Percentiles rank a stretch among this genome's conserved stretches.
Conservation (phyloP, 2,888 invertebrate genomes). For the Galeopsomyia nigrocyanea region DNA sequence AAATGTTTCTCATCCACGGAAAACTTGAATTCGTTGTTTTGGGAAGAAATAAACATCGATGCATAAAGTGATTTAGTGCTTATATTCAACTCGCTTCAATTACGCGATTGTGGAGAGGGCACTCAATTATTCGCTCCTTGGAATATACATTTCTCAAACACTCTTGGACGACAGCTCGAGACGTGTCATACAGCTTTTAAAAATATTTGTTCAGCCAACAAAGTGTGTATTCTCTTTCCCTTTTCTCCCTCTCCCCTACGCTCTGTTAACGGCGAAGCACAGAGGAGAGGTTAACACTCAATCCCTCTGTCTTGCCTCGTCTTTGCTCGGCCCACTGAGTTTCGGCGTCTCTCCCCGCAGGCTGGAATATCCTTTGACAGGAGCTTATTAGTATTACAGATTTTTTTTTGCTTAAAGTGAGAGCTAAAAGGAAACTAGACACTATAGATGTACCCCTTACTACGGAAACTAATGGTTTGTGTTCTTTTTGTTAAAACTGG, state of each 20-base stretch:
- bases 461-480: too few relatives aligned
- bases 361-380: constrained; percentile 8
- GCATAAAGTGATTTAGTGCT: neutral
- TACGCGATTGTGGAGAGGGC: neutral
- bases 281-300: constrained; percentile 10
- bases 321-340: neutral
- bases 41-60: too few relatives aligned
- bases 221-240: constrained; percentile 8
- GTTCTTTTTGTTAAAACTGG: too few relatives aligned
- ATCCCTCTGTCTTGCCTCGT: constrained; percentile 8
- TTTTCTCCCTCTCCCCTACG: neutral
- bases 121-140: neutral
- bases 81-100: constrained; percentile 3
- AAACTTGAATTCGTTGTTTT: too few relatives aligned
- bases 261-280: neutral
- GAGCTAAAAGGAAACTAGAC: neutral
- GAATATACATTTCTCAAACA: constrained; percentile 17
- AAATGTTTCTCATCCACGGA: too few relatives aligned
- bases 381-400: constrained; percentile 22
- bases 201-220: constrained; percentile 9
- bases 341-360: neutral
- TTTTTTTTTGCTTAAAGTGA: constrained; percentile 23
- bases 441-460: too few relatives aligned
- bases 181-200: neutral
- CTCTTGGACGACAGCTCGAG: neutral